These are phyloP conservation scores for Apogon hyalosoma DNA, from an alignment of 2,797 vertebrate genomes.

Conservation along the genomic window DNA sequence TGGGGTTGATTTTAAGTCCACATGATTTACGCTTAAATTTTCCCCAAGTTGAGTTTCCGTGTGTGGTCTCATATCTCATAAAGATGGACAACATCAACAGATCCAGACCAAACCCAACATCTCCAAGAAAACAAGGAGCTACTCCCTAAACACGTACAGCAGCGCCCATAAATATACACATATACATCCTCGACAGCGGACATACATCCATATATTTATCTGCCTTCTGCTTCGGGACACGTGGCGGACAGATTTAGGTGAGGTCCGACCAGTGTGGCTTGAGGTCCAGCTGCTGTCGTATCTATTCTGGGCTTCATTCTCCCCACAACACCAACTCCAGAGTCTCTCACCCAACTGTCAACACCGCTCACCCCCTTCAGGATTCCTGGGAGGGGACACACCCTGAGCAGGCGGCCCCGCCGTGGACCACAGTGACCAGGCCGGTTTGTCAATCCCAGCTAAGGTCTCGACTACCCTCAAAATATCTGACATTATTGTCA, in stretches of 20 bases:
- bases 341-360: constrained; percentile 51
- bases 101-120: background rate
- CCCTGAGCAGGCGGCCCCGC: constrained; percentile 55
- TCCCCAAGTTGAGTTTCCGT: too few relatives aligned
- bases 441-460: constrained; percentile 33
- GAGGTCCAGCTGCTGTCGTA: constrained; percentile 55
- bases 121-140: background rate
- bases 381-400: constrained; percentile 62
- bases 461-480: constrained; percentile 50
- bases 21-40: too few relatives aligned
- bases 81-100: background rate
- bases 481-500: constrained; percentile 52
- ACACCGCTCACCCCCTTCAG: constrained; percentile 35
- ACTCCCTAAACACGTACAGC: background rate
- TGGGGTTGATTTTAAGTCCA: too few relatives aligned
- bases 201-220: constrained; percentile 38
- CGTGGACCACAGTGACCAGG: constrained; percentile 63
- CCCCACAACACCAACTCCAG: constrained; percentile 55
- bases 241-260: constrained; percentile 70
- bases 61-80: background rate
- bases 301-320: constrained; percentile 69
- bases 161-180: constrained; percentile 6
- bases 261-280: constrained; percentile 68
- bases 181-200: constrained; percentile 15
- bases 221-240: constrained; percentile 46